These are phyloP conservation scores for Hydrolagus affinis DNA, from an alignment of 2,113 vertebrate genomes.

Conservation along the genomic window DNA sequence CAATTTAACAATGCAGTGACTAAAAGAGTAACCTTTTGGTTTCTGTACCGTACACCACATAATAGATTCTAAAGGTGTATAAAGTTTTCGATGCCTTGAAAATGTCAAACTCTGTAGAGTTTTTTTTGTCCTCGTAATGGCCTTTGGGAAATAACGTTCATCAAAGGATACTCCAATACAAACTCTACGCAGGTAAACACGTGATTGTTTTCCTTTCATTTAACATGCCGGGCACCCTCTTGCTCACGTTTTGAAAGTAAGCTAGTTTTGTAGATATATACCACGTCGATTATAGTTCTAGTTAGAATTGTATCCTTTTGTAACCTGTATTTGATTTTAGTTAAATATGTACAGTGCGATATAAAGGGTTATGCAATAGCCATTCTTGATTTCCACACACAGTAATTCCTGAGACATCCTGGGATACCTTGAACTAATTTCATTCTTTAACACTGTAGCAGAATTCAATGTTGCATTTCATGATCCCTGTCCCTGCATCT, in stretches of 20 bases:
- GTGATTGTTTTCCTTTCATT: not conserved
- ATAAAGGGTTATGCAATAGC: too few species aligned
- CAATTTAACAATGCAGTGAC: not conserved
- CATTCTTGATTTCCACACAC: too few species aligned
- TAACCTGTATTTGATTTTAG: too few species aligned
- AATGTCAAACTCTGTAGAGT: not conserved
- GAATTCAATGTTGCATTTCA: too few species aligned
- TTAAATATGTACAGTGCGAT: too few species aligned
- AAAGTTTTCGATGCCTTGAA: conserved; percentile 22
- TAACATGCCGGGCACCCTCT: not conserved
- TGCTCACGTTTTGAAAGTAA: not conserved
- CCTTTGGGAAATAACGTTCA: not conserved
- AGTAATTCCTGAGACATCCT: too few species aligned
- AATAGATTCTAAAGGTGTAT: not conserved
- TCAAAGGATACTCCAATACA: not conserved
- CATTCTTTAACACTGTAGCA: too few species aligned
- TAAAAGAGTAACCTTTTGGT: not conserved
- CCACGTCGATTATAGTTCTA: not conserved
- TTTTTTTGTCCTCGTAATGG: not conserved
- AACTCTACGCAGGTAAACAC: not conserved
- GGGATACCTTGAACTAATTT: too few species aligned
- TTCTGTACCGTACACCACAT: too few species aligned
- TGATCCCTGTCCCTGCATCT: too few species aligned
- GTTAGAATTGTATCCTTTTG: not conserved
- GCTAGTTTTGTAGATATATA: too few species aligned